Conservation (phyloP, 2,888 invertebrate genomes). For the Tigriopus californicus region DNA sequence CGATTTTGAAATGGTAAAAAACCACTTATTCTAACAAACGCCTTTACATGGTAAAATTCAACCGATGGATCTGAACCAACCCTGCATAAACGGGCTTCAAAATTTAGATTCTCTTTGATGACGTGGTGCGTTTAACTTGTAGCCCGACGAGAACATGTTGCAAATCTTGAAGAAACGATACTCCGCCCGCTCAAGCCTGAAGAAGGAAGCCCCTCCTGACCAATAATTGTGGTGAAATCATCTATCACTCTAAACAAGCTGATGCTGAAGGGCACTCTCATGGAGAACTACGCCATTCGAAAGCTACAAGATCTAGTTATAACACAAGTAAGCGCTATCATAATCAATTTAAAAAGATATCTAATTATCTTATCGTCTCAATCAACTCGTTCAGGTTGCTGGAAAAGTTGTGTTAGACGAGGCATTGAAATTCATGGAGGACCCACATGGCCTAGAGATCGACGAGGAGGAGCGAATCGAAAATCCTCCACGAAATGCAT, state of each 20-base stretch:
- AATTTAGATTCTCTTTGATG: too few species aligned
- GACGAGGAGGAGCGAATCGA: background rate
- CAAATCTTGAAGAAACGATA: background rate
- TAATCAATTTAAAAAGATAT: background rate
- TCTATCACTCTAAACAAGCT: background rate
- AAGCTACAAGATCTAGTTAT: slow-evolving; percentile 1
- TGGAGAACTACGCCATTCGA: slow-evolving; percentile 2
- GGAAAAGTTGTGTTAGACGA: background rate
- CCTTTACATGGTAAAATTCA: too few species aligned
- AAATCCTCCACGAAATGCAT: background rate
- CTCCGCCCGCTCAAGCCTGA: background rate
- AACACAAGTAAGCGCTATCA: background rate
- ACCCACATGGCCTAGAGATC: background rate
- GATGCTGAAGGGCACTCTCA: background rate
- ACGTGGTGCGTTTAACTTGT: too few species aligned
- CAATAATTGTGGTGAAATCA: background rate
- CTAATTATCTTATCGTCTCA: too few species aligned
- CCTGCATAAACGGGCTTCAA: too few species aligned
- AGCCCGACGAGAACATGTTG: background rate
- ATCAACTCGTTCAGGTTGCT: background rate
- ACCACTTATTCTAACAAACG: too few species aligned
- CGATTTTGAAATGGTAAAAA: too few species aligned
- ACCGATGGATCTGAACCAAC: too few species aligned
- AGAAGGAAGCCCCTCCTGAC: background rate
- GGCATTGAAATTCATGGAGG: background rate